These are phyloP conservation scores for Hippoglossus stenolepis DNA, from an alignment of 2,113 vertebrate genomes.

Conservation along the genomic window DNA sequence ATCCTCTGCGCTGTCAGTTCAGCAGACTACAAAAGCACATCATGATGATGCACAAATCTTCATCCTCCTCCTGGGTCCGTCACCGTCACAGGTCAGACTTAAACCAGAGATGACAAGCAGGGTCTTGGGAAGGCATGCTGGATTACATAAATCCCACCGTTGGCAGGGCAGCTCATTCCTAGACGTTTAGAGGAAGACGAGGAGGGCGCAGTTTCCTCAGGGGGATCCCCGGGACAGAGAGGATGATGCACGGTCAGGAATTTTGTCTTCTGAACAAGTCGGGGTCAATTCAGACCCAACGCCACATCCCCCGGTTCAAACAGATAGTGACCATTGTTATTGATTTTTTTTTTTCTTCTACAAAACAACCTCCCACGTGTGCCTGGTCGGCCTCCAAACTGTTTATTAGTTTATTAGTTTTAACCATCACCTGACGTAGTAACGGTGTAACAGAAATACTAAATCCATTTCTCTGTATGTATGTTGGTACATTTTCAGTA, in stretches of 20 bases:
- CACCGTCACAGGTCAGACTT: slow-evolving; percentile 31
- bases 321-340: no score
- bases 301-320: no score
- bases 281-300: background rate
- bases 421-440: no score
- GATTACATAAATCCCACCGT: slow-evolving; percentile 51
- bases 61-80: slow-evolving; percentile 13
- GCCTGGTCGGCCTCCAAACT: no score
- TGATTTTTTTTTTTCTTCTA: no score
- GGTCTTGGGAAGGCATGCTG: slow-evolving; percentile 5
- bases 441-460: no score
- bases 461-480: no score
- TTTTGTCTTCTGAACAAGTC: background rate
- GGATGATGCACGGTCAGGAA: slow-evolving; percentile 27
- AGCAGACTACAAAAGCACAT: background rate
- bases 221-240: slow-evolving; percentile 16
- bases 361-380: no score
- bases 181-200: slow-evolving; percentile 44
- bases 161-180: slow-evolving; percentile 45
- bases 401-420: no score
- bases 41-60: background rate
- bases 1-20: background rate
- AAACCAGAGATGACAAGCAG: slow-evolving; percentile 19
- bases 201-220: slow-evolving; percentile 45
- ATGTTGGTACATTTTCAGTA: no score